Base-by-base conservation (phyloP, 2,888 invertebrate genomes). In the Trichopria drosophilae region DNA sequence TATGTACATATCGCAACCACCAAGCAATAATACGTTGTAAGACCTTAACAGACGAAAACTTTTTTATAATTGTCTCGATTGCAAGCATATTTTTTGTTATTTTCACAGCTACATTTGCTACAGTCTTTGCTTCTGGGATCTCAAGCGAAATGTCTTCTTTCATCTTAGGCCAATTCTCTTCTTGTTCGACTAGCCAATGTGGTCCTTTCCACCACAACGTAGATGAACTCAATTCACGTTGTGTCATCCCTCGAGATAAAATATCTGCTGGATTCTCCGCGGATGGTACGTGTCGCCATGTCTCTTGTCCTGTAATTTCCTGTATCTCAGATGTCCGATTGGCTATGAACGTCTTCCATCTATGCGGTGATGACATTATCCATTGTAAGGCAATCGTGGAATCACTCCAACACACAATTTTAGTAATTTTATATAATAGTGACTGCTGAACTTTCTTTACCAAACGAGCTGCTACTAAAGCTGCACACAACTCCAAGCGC, bases 221-320 rank as follows among this genome's bases (percentile, higher is more conserved):
- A 16, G 24, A 13, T 2, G 15, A 9, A 2, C 24, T 24, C 4
- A 40, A 26, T 24, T 23, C 40, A 10, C 10, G 4, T 9, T n/a
- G 31, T 29, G 7, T 2, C 20, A 12, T 18, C 13, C 29, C 31
- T 10, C 42, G 4, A 9, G 42, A 42, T n/a, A 42, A 3, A 3
- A 4, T 20, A 31, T 42, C 42, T 2, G 42, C 42, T 31, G 42
- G 42, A 42, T 42, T 42, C 18, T 31, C n/a, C 10, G 2, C 42
- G n/a, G n/a, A n/a, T n/a, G n/a, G n/a, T n/a, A n/a, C n/a, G n/a
- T n/a, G n/a, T n/a, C n/a, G n/a, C n/a, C 42, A 42, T 2, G 2
- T n/a, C 3, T 6, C 10, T 4, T 16, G 10, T 4, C 20, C 19
- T 5, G 31, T 18, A 5, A 31, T 12, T 4, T 42, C 3, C 10